These are phyloP conservation scores for Acipenser ruthenus DNA, from an alignment of 2,797 vertebrate species.

Conservation along the genomic window DNA sequence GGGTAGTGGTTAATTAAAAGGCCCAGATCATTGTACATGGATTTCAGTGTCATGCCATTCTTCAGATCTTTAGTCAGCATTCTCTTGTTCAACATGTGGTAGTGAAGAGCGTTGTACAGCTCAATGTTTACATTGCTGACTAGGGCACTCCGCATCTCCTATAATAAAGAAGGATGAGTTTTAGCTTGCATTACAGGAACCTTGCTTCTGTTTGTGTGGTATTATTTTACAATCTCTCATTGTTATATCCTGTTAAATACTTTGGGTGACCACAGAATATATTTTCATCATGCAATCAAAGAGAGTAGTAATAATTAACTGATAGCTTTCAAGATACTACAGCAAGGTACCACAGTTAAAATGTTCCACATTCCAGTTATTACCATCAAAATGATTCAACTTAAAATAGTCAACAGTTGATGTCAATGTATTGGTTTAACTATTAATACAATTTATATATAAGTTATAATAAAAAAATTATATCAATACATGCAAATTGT, in stretches of 20 bases:
- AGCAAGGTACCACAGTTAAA: too few species aligned
- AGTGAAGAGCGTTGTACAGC: conserved; percentile 87
- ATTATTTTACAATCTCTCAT: too few species aligned
- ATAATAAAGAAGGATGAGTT: conserved; percentile 21
- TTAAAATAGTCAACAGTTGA: too few species aligned
- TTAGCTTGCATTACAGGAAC: too few species aligned
- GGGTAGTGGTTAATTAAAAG: conserved; percentile 89
- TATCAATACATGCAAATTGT: too few species aligned
- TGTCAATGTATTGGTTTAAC: too few species aligned
- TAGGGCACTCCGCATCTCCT: conserved; percentile 72
- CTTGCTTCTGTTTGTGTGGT: too few species aligned
- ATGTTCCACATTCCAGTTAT: too few species aligned
- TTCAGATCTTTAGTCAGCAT: conserved; percentile 90
- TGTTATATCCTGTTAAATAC: neutral
- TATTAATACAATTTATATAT: too few species aligned
- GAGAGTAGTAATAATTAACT: neutral
- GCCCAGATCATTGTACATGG: conserved; percentile 83
- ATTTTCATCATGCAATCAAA: neutral
- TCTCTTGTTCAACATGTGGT: conserved; percentile 88
- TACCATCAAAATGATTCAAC: too few species aligned
- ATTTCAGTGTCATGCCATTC: conserved; percentile 74
- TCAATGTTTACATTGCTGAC: conserved; percentile 94
- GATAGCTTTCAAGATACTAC: too few species aligned
- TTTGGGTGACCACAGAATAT: neutral
- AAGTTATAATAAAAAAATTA: too few species aligned